phyloP scores from a whole-genome alignment of 2,888 invertebrate species.

The Blera fallax region DNA sequence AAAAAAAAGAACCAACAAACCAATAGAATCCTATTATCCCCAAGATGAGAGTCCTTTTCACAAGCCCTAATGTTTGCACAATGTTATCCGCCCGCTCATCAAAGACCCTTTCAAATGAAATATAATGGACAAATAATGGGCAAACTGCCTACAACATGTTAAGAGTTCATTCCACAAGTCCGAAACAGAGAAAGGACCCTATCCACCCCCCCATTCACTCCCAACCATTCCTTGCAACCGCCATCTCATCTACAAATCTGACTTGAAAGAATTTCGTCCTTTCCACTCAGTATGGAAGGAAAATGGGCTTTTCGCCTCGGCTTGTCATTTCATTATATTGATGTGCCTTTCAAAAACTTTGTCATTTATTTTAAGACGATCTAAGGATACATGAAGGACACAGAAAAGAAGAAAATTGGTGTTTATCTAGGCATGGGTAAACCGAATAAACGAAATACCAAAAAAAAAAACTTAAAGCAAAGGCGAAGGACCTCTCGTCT shows the following conservation, averaged over 20 bases:
- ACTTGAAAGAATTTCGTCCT: slow-evolving; percentile 51
- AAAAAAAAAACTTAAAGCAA: neutral
- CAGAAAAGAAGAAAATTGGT: slow-evolving; percentile 45
- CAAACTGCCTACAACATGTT: slow-evolving; percentile 71
- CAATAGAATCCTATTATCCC: slow-evolving; percentile 61
- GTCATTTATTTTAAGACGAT: slow-evolving; percentile 70
- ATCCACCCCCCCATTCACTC: neutral
- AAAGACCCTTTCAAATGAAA: slow-evolving; percentile 67
- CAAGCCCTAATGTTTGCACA: slow-evolving; percentile 64
- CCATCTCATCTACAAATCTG: neutral
- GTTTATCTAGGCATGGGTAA: slow-evolving; percentile 58
- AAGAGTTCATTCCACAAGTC: slow-evolving; percentile 60
- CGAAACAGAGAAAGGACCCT: slow-evolving; percentile 34
- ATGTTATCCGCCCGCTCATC: slow-evolving; percentile 58
- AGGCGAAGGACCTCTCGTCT: slow-evolving; percentile 47
- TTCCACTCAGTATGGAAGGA: slow-evolving; percentile 8
- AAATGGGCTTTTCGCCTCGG: slow-evolving; percentile 49
- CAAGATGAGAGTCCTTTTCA: slow-evolving; percentile 59
- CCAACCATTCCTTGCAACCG: neutral
- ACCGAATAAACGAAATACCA: slow-evolving; percentile 54
- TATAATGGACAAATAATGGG: slow-evolving; percentile 72
- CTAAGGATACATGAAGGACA: slow-evolving; percentile 48
- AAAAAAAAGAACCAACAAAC: slow-evolving; percentile 29
- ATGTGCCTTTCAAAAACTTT: slow-evolving; percentile 71
- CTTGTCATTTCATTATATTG: slow-evolving; percentile 71